Evolutionary conservation across 2,888 invertebrate species (phyloP).

Genomic region (Caprella mutica): DNA sequence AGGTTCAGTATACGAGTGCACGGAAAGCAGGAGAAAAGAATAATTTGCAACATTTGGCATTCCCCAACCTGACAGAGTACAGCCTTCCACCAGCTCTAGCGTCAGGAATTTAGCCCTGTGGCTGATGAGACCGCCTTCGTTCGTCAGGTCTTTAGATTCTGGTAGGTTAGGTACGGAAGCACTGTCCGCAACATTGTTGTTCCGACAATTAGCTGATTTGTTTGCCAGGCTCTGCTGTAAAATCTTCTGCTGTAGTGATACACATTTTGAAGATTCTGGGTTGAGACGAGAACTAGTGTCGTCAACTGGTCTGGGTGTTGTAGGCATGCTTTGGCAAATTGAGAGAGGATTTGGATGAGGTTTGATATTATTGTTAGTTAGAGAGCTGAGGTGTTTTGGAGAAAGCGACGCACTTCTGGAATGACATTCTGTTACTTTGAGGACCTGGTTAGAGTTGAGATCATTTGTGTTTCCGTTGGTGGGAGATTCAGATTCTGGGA

Average conservation of each 20-base stretch:
- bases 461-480: too few species aligned
- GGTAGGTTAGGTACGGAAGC: neutral
- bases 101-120: conserved; percentile 31
- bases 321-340: too few species aligned
- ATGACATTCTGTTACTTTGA: too few species aligned
- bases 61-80: conserved; percentile 31
- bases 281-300: too few species aligned
- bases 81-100: conserved; percentile 30
- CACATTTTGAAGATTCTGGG: too few species aligned
- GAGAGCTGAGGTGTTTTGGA: too few species aligned
- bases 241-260: conserved; percentile 1
- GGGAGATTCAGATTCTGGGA: too few species aligned
- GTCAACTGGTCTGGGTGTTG: too few species aligned
- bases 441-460: too few species aligned
- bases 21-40: neutral
- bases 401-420: too few species aligned
- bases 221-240: neutral
- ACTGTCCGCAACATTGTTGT: neutral
- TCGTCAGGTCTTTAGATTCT: neutral
- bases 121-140: conserved; percentile 16
- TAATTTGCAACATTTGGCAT: neutral
- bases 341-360: too few species aligned
- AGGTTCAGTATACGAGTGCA: neutral
- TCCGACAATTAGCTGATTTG: neutral
- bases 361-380: too few species aligned